Base-by-base conservation (phyloP, 2,888 invertebrate species). In the Nasonovia ribisnigri region DNA sequence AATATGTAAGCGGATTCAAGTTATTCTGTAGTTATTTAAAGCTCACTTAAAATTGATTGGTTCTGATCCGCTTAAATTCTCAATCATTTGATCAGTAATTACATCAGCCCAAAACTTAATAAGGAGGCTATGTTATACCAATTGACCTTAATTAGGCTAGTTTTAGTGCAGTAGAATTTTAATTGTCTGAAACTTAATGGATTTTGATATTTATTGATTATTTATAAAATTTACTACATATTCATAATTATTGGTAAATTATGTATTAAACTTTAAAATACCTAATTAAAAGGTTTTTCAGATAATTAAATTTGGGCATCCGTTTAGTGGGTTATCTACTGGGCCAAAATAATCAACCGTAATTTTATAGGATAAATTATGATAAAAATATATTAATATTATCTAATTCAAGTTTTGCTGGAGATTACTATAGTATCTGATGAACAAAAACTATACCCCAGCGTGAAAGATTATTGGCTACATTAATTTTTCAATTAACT, bases 81-180 rank as follows among this genome's bases (percentile, higher is more conserved):
- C 77, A 67, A 54, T 92, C 88, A 88, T 92, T 92, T 88, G 89
- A 93, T 48, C 93, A 90, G 84, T 86, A 93, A 90, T 51, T 90
- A 67, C 93, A 93, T 93, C 93, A 93, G 93, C 93, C 93, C 93
- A 90, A 93, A 90, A 93, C 90, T 93, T 93, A 90, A 93, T 89
- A 93, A 93, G 89, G 86, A 93, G 93, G 93, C 93, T 93, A 93
- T 93, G 93, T 93, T 93, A 93, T 93, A 93, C 90, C 89, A 90
- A 93, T 93, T 93, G 93, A 90, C 93, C 93, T 93, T 93, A 93
- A 48, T 86, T 89, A 93, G 93, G 93, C 29, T 84, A 57, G 60
- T 90, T 20, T 29, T 88, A 67, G 26, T 90, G 43, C 84, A 67
- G 86, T 90, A 93, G 90, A 93, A 67, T 57, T 51, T 93, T 93